Base-by-base conservation (phyloP, 2,797 vertebrate species). In the Streptopelia turtur region DNA sequence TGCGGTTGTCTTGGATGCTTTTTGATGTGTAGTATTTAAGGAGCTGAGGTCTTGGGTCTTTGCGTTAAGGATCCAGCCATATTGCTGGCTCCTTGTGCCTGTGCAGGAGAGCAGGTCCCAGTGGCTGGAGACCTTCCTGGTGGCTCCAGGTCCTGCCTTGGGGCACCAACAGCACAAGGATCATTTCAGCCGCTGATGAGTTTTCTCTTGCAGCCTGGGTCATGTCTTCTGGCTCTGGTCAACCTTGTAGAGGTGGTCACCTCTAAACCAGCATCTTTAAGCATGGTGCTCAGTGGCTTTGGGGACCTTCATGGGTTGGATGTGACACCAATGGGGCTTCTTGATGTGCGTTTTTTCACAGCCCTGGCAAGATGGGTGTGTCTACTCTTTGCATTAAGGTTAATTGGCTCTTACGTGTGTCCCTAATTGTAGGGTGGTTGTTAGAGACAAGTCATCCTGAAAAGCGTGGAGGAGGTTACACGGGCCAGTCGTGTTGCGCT, bases 51-150 rank as follows among this genome's bases (percentile, higher is more conserved):
- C 50, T 72, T 72, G 18, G 2, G 5, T 49, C 14, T 56, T 35
- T 75, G 31, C 0, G 0, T 56, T 33, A 56, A 71, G 50, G 27
- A 53, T 53, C 18, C 31, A 61, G 2, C 55, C 3, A 4, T 43
- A 30, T 16, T 10, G 4, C 66, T 76, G 53, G 8, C 52, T 83
- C 11, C 64, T 69, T 0, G 0, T 18, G 27, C 23, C 17, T 76
- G 20, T 49, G 27, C 47, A 53, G 27, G 27, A 45, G 60, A 50
- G 24, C 39, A 50, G 56, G 30, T 47, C 78, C 50, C 30, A 10
- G 17, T 56, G 74, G 5, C 56, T 59, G 25, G 41, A 70, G 74
- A 75, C 37, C 28, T 52, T 82, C 13, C 53, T 66, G 70, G 53
- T 56, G 41, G 41, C 55, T 55, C 27, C 47, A 64, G 11, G 22